Conservation (phyloP, 2,888 invertebrate genomes). For the Nebria brevicollis region DNA sequence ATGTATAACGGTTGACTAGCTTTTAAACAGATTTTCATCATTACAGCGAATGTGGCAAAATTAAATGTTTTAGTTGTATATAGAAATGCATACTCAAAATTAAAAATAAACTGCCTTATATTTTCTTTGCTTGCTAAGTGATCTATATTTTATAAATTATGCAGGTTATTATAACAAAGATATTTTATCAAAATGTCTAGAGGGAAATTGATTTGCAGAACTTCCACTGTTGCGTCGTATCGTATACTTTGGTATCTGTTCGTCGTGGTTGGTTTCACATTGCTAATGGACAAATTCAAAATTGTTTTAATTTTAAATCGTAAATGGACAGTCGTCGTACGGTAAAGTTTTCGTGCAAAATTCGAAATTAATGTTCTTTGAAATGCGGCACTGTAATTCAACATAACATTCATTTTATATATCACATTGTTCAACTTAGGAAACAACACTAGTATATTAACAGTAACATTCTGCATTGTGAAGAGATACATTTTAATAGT, state of each 20-base stretch:
- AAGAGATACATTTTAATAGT: not conserved
- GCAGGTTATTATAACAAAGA: too few relatives aligned
- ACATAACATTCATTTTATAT: not conserved
- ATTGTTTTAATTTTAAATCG: not conserved
- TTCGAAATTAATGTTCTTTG: constrained; percentile 9
- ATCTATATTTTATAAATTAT: too few relatives aligned
- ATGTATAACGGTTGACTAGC: too few relatives aligned
- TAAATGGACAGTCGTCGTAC: constrained; percentile 16
- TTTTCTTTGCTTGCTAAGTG: too few relatives aligned
- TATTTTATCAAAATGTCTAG: not conserved
- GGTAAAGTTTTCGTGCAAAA: not conserved
- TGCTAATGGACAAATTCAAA: constrained; percentile 15
- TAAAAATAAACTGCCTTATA: too few relatives aligned
- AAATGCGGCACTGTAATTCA: not conserved
- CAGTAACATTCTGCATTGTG: not conserved
- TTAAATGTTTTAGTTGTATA: too few relatives aligned
- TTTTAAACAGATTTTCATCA: too few relatives aligned
- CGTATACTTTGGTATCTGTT: not conserved
- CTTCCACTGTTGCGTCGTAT: not conserved
- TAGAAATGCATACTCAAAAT: too few relatives aligned
- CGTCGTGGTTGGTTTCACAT: constrained; percentile 2
- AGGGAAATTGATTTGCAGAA: not conserved
- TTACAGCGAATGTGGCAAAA: too few relatives aligned
- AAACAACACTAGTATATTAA: not conserved
- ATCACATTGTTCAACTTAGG: not conserved